A percentile compares a stretch with the other conserved stretches of the same genome.
These are phyloP conservation scores for Apocrypta bakeri DNA, from an alignment of 1,140 invertebrate genomes.

Conservation along the genomic window DNA sequence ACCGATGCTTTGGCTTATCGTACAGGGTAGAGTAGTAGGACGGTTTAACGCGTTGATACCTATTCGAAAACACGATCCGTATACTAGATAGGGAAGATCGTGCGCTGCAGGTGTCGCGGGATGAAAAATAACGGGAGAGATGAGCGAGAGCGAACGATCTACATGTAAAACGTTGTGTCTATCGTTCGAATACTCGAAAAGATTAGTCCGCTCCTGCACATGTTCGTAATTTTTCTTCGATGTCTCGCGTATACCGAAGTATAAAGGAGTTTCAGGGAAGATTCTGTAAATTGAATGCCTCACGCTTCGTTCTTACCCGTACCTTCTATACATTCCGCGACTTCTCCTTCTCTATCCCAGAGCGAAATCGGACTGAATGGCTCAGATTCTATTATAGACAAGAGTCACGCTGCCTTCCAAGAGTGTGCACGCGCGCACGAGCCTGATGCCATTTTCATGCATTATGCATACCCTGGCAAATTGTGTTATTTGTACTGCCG, in stretches of 20 bases:
- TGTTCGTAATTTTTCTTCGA: background rate
- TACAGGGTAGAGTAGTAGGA: too few species aligned
- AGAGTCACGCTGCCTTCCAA: slow-evolving; percentile 62
- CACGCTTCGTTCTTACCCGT: slow-evolving; percentile 10
- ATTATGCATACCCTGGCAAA: slow-evolving; percentile 71
- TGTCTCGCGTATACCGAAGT: too few species aligned
- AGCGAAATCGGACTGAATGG: slow-evolving; percentile 66
- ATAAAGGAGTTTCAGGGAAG: background rate
- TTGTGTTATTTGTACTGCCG: slow-evolving; percentile 68
- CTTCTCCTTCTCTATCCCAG: slow-evolving; percentile 67
- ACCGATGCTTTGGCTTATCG: background rate
- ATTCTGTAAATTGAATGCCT: slow-evolving; percentile 72
- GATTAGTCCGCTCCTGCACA: too few species aligned
- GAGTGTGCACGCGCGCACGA: background rate
- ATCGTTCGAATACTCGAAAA: background rate
- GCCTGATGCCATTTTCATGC: slow-evolving; percentile 67
- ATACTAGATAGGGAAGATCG: background rate
- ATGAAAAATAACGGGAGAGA: background rate
- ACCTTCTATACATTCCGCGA: slow-evolving; percentile 55
- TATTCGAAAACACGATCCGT: background rate
- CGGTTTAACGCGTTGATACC: background rate
- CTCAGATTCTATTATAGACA: slow-evolving; percentile 74
- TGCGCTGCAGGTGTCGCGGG: too few species aligned
- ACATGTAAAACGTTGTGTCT: background rate
- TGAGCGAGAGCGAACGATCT: background rate